A percentile compares a stretch with the other conserved stretches of the same genome.
Conservation (phyloP, 2,888 invertebrate genomes). For the Labia minor region DNA sequence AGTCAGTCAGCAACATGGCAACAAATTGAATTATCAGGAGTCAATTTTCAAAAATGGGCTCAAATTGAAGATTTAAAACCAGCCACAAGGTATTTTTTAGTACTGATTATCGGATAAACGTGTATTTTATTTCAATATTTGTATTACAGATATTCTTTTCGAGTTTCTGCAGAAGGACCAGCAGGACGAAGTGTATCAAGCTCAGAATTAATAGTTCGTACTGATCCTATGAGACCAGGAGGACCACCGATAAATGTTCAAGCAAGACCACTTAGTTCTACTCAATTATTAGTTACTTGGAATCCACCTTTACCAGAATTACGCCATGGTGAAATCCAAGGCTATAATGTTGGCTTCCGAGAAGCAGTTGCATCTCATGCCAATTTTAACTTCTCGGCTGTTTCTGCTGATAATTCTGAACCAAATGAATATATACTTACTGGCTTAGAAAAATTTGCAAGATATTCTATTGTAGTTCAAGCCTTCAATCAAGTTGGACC, state of each 20-base stretch:
- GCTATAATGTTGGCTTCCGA: slow-evolving; percentile 60
- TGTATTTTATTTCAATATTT: not conserved
- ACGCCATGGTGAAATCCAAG: slow-evolving; percentile 62
- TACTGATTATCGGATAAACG: too few species aligned
- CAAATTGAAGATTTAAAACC: slow-evolving; percentile 58
- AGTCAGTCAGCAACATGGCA: slow-evolving; percentile 51
- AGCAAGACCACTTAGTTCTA: slow-evolving; percentile 59
- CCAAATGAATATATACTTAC: slow-evolving; percentile 52
- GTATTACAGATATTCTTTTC: slow-evolving; percentile 44
- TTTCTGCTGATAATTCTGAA: slow-evolving; percentile 57
- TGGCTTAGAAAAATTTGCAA: slow-evolving; percentile 52
- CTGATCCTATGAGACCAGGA: slow-evolving; percentile 59
- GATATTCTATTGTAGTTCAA: slow-evolving; percentile 52
- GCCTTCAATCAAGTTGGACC: slow-evolving; percentile 65
- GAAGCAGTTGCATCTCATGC: slow-evolving; percentile 36
- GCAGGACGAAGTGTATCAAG: slow-evolving; percentile 59
- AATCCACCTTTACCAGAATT: slow-evolving; percentile 56
- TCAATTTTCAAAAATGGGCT: slow-evolving; percentile 50
- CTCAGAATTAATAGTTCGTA: slow-evolving; percentile 49
- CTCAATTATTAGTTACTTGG: slow-evolving; percentile 63
- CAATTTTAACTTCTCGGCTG: slow-evolving; percentile 55
- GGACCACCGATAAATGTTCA: slow-evolving; percentile 56
- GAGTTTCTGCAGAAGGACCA: slow-evolving; percentile 62
- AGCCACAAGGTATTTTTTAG: slow-evolving; percentile 48
- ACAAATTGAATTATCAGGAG: slow-evolving; percentile 52